Percentiles rank a stretch among this genome's conserved stretches.
These are phyloP conservation scores for Lampropteryx suffumata DNA, from an alignment of 2,888 invertebrate genomes.

Conservation along the genomic window DNA sequence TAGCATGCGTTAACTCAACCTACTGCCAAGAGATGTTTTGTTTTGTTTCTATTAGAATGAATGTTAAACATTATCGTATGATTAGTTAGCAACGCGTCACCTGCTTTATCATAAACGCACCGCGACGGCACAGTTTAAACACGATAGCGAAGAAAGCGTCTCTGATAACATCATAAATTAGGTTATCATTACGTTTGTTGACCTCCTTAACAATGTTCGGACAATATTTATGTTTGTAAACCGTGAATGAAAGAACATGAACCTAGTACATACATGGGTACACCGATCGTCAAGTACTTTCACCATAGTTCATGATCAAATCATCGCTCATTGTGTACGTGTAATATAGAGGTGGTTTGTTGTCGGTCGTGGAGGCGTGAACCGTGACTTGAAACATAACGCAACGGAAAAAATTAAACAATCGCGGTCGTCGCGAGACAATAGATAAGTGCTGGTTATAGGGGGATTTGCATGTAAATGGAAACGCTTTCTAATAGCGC, in stretches of 20 bases:
- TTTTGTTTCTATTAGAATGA: neutral
- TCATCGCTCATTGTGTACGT: slow-evolving; percentile 24
- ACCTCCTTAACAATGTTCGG: slow-evolving; percentile 22
- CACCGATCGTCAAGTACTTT: slow-evolving; percentile 24
- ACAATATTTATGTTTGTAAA: slow-evolving; percentile 10
- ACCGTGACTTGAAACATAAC: slow-evolving; percentile 19
- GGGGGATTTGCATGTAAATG: slow-evolving; percentile 65
- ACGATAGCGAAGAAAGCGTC: slow-evolving; percentile 25
- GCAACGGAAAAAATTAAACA: slow-evolving; percentile 49
- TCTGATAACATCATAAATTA: slow-evolving; percentile 26
- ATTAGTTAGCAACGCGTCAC: slow-evolving; percentile 14
- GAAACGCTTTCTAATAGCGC: slow-evolving; percentile 75
- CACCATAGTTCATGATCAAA: slow-evolving; percentile 22
- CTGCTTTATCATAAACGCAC: slow-evolving; percentile 24
- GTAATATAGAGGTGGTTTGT: slow-evolving; percentile 16
- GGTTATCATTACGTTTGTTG: slow-evolving; percentile 31
- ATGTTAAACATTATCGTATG: slow-evolving; percentile 13
- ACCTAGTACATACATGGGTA: slow-evolving; percentile 15
- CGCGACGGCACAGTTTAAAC: neutral
- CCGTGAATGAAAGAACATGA: slow-evolving; percentile 1
- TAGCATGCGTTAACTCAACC: too few species aligned
- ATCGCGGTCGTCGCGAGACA: slow-evolving; percentile 43
- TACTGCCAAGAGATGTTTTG: too few species aligned
- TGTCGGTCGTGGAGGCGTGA: slow-evolving; percentile 19
- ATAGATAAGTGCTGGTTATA: slow-evolving; percentile 45